These are phyloP conservation scores for Drosophila falleni DNA, from an alignment of 2,888 invertebrate species.

Conservation along the genomic window DNA sequence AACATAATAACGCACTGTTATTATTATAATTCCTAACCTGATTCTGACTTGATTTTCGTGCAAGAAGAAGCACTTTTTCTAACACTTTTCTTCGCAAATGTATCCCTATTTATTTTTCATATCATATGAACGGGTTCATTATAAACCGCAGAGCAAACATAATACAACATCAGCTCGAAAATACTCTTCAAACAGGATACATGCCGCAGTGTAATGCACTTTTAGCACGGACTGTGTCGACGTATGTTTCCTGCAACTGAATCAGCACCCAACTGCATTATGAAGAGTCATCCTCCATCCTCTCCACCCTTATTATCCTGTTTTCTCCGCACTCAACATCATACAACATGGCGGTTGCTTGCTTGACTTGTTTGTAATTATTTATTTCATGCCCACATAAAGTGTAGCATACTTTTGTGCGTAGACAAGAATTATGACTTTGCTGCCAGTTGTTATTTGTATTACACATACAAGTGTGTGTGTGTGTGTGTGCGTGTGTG, in stretches of 20 bases:
- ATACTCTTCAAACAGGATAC: constrained; percentile 41
- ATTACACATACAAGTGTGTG: constrained; percentile 13
- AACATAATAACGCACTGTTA: not conserved
- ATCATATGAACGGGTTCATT: constrained; percentile 43
- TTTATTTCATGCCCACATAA: constrained; percentile 70
- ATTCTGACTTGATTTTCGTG: not conserved
- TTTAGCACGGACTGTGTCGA: constrained; percentile 63
- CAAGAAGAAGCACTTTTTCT: not conserved
- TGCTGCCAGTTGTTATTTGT: constrained; percentile 69
- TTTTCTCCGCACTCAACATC: constrained; percentile 8
- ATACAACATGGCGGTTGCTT: constrained; percentile 53
- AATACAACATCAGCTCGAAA: constrained; percentile 24
- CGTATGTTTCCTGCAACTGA: constrained; percentile 56
- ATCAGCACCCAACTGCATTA: constrained; percentile 20
- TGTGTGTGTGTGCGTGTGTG: constrained; percentile 20
- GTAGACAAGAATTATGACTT: constrained; percentile 75
- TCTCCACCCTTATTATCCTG: not conserved
- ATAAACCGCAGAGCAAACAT: constrained; percentile 38
- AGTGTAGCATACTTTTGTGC: constrained; percentile 74
- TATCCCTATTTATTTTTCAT: constrained; percentile 16
- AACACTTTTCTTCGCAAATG: not conserved
- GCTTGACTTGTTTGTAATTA: constrained; percentile 78
- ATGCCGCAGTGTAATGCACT: constrained; percentile 66
- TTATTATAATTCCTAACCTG: not conserved
- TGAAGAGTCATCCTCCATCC: not conserved